phyloP scores from a whole-genome alignment of 2,113 vertebrate species.

The Neodontobutis hainanensis region DNA sequence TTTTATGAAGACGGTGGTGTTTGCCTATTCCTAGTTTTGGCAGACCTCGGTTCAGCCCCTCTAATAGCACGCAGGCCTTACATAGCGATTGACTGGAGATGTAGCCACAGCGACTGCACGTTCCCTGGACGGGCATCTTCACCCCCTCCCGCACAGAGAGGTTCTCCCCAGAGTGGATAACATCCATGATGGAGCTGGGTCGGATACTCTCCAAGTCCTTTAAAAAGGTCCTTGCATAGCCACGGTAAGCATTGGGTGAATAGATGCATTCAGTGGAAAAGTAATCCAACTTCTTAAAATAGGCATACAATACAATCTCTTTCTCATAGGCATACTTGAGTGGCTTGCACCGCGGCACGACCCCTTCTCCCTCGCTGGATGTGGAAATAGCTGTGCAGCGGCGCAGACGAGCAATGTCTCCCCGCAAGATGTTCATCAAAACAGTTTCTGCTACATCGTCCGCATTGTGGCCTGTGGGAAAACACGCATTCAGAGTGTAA shows the following conservation, averaged over 20 bases:
- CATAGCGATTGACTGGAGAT: slow-evolving; percentile 88
- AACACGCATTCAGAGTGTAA: neutral
- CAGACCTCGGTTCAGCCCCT: slow-evolving; percentile 86
- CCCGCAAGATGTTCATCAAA: slow-evolving; percentile 89
- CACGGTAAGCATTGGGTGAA: slow-evolving; percentile 88
- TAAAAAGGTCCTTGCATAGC: slow-evolving; percentile 84
- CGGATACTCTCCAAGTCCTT: slow-evolving; percentile 86
- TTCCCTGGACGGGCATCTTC: slow-evolving; percentile 83
- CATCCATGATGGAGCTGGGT: slow-evolving; percentile 85
- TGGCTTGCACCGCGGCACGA: slow-evolving; percentile 87
- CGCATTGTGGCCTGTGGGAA: slow-evolving; percentile 85
- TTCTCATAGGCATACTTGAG: slow-evolving; percentile 91
- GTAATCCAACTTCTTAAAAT: slow-evolving; percentile 90
- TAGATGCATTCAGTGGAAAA: slow-evolving; percentile 91
- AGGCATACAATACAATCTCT: slow-evolving; percentile 92
- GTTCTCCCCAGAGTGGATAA: slow-evolving; percentile 88
- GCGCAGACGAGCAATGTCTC: slow-evolving; percentile 84
- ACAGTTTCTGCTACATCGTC: slow-evolving; percentile 89
- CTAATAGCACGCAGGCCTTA: slow-evolving; percentile 87
- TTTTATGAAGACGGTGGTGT: slow-evolving; percentile 81
- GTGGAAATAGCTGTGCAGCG: slow-evolving; percentile 83
- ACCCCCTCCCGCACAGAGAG: slow-evolving; percentile 82
- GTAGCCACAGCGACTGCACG: slow-evolving; percentile 85
- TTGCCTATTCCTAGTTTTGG: slow-evolving; percentile 87
- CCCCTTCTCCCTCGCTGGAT: slow-evolving; percentile 78